Base-by-base conservation (phyloP, 2,113 vertebrate genomes). In the Numenius arquata region DNA sequence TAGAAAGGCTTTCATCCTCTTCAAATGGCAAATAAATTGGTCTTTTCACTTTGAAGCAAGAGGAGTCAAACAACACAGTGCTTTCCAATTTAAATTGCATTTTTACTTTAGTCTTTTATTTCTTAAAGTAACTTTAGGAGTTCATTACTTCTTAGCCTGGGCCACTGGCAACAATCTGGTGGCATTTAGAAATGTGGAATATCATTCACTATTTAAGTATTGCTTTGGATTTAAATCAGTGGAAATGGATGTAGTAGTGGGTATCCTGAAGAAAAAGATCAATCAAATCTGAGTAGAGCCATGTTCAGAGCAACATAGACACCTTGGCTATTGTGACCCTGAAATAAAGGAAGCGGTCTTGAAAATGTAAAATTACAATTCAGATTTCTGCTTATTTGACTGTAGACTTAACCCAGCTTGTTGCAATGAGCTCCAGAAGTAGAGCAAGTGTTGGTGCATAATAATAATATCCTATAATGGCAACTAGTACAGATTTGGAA, bases 11-110 rank as follows among this genome's bases (percentile, higher is more conserved):
- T 96, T 95, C 67, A 92, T 95, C 63, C 74, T 93, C 94, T 95
- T 95, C 93, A 93, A 95, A 95, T 95, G 71, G 92, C 77, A 94
- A 95, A 93, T 89, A 95, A 96, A 95, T 96, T 95, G 91, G 74
- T 65, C 87, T 88, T 91, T 87, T 87, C 67, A 38, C 93, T 96
- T 96, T 94, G 89, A 96, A 95, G 91, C 40, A 82, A 77, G 62
- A 91, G 81, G 74, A 93, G 84, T 92, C 87, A 87, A 92, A 93
- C 86, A 96, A 92, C 88, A 77, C 61, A 82, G 74, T 80, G 38
- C 70, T 96, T 96, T 95, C 95, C 91, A 89, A 96, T 94, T 97
- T 95, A 95, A 97, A 95, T 92, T 96, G 56, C 65, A n/a, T 95
- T 95, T 95, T 92, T 90, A 62, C 34, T 94, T 89, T 56, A 92